Conservation (phyloP, 1,140 invertebrate species). For the Choristoneura fumiferana region DNA sequence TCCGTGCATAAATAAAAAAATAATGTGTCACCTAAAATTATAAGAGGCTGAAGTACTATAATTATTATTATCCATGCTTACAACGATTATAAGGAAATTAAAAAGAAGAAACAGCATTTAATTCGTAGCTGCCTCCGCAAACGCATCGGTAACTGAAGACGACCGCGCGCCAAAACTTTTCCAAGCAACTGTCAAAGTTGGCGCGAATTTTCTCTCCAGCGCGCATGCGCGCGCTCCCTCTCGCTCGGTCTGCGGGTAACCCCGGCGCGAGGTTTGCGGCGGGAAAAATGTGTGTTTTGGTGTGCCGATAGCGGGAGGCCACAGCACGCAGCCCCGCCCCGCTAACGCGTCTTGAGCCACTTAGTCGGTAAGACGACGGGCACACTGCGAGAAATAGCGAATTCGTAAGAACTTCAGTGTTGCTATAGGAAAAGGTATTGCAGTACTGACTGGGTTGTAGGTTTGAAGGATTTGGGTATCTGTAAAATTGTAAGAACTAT, state of each 20-base stretch:
- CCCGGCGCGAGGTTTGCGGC: constrained; percentile 75
- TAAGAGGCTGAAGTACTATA: too few relatives aligned
- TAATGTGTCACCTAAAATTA: too few relatives aligned
- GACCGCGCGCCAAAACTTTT: constrained; percentile 22
- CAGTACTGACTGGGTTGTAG: too few relatives aligned
- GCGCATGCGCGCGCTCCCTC: constrained; percentile 43
- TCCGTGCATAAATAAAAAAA: too few relatives aligned
- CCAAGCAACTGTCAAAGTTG: constrained; percentile 59
- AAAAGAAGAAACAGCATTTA: too few relatives aligned
- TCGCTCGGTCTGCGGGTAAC: constrained; percentile 73
- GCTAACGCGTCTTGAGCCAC: constrained; percentile 76
- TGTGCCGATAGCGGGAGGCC: constrained; percentile 74
- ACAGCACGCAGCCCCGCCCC: constrained; percentile 61
- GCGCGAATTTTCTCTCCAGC: constrained; percentile 61
- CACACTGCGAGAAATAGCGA: constrained; percentile 43
- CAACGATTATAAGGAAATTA: too few relatives aligned
- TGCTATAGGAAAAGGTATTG: too few relatives aligned
- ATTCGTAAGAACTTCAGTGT: too few relatives aligned
- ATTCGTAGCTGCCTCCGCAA: neutral
- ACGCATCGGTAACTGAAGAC: neutral
- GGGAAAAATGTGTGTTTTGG: constrained; percentile 77
- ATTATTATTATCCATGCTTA: too few relatives aligned
- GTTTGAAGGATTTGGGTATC: too few relatives aligned
- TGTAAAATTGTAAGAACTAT: too few relatives aligned
- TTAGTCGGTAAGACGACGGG: constrained; percentile 69